Percentiles rank a stretch among this genome's conserved stretches.
These are phyloP conservation scores for Macroramphosus scolopax DNA, from an alignment of 2,797 vertebrate genomes.

Conservation along the genomic window DNA sequence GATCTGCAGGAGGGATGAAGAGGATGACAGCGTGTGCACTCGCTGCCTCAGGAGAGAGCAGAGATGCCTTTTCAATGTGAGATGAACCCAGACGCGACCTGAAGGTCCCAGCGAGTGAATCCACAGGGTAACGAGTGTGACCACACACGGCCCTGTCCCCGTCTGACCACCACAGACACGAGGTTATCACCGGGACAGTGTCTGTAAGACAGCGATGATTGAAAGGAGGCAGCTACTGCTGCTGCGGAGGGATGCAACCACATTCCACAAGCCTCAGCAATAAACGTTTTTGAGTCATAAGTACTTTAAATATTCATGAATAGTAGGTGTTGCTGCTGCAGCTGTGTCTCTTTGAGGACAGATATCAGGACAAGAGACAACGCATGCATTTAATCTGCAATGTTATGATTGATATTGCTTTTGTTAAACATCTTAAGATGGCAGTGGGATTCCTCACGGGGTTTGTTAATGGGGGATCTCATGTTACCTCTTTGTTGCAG, in stretches of 20 bases:
- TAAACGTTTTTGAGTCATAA: too few species aligned
- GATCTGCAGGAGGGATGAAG: too few species aligned
- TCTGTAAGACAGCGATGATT: slow-evolving; percentile 29
- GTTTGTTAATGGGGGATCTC: slow-evolving; percentile 33
- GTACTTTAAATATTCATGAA: too few species aligned
- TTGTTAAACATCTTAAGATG: slow-evolving; percentile 1
- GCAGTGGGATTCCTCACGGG: slow-evolving; percentile 28
- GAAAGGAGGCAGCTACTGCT: too few species aligned
- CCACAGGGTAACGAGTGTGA: slow-evolving; percentile 8
- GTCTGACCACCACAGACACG: slow-evolving; percentile 23
- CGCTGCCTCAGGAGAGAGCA: background rate
- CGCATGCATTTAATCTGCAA: too few species aligned
- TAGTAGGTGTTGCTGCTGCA: too few species aligned
- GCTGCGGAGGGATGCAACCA: too few species aligned
- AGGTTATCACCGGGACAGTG: slow-evolving; percentile 30
- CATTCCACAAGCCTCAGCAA: too few species aligned
- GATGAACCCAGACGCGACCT: slow-evolving; percentile 28
- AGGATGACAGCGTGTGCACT: background rate
- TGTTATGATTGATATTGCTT: background rate
- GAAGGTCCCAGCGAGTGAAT: slow-evolving; percentile 18
- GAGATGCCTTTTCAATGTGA: slow-evolving; percentile 29
- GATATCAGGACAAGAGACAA: too few species aligned
- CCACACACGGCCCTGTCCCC: slow-evolving; percentile 27
- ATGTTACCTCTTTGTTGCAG: slow-evolving; percentile 42
- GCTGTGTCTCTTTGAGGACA: too few species aligned